Evolutionary conservation across 1,140 invertebrate species (phyloP), one percentile per base, ranked within the genome.

Genomic region (Aricia agestis): DNA sequence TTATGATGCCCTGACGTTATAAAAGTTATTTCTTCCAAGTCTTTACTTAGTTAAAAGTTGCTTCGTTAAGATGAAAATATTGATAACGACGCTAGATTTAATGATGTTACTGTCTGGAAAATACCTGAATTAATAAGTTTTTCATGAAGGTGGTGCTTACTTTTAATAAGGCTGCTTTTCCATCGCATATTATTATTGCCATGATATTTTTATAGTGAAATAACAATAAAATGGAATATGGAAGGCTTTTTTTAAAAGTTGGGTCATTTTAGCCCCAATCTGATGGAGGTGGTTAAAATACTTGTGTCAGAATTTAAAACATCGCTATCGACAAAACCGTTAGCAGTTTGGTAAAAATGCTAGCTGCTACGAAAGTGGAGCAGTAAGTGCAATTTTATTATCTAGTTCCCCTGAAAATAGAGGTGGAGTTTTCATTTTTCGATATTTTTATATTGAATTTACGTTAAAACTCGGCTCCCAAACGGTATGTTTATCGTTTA

Each of bases 31-130:
- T 52, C 45, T 52, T 52, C 45, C 45, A 52, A 52, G 45, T 52
- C 45, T 52, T 52, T 52, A 52, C 45, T 52, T 52, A 52, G 45
- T 52, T 52, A 52, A 52, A 52, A 52, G 45, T 52, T 52, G 45
- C 45, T 52, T 52, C 45, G 45, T 52, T 52, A 52, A 52, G 45
- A 52, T 52, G 45, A 52, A 52, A 52, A 52, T 52, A 52, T 52
- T 52, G 45, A 52, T 52, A 52, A 52, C 45, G 45, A 52, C 11
- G 45, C 10, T 52, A 36, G 36, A 15, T 9, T 52, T 52, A 52
- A 52, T 52, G 45, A 52, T 15, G 45, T 52, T 52, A 52, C 45
- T 13, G 45, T 13, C 45, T 52, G 45, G 45, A 15, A 52, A 52
- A 52, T 52, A 52, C 10, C 11, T 13, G 10, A 52, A 52, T 42